Conservation (phyloP, 2,113 vertebrate genomes). For the Cyanocitta stelleri region DNA sequence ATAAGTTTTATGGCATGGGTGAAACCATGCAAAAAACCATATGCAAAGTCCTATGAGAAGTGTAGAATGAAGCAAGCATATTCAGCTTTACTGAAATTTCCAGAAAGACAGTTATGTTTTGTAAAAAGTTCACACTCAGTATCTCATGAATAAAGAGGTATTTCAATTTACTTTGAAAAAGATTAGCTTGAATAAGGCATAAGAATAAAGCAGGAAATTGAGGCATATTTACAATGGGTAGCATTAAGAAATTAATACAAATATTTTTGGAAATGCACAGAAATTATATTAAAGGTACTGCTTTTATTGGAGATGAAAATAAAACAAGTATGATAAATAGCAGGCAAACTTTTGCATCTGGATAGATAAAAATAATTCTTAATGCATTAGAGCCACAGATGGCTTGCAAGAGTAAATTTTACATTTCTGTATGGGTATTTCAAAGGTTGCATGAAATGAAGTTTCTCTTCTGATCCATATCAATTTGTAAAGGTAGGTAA, state of each 20-base stretch:
- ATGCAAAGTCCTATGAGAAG: background rate
- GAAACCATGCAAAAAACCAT: background rate
- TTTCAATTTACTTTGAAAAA: background rate
- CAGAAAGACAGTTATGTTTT: background rate
- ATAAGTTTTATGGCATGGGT: background rate
- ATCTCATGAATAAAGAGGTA: background rate
- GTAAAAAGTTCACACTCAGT: background rate
- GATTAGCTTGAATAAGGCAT: background rate
- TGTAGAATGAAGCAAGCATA: background rate
- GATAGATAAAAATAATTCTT: conserved; percentile 55
- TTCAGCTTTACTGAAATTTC: background rate
- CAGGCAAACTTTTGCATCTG: background rate
- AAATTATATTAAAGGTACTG: background rate
- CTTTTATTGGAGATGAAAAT: background rate
- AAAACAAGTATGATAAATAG: background rate
- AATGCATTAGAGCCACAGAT: conserved; percentile 33
- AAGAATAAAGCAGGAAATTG: background rate
- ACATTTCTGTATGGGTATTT: conserved; percentile 65
- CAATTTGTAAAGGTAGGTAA: conserved; percentile 69
- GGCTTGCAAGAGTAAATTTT: conserved; percentile 62
- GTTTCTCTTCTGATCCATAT: conserved; percentile 71
- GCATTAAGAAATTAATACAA: background rate
- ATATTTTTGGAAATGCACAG: background rate
- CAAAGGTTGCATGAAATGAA: conserved; percentile 73
- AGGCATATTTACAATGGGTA: background rate